Percentiles rank a stretch among this genome's conserved stretches.
Evolutionary conservation across 2,888 invertebrate species (phyloP).

Genomic region (Eucera pruinosa): DNA sequence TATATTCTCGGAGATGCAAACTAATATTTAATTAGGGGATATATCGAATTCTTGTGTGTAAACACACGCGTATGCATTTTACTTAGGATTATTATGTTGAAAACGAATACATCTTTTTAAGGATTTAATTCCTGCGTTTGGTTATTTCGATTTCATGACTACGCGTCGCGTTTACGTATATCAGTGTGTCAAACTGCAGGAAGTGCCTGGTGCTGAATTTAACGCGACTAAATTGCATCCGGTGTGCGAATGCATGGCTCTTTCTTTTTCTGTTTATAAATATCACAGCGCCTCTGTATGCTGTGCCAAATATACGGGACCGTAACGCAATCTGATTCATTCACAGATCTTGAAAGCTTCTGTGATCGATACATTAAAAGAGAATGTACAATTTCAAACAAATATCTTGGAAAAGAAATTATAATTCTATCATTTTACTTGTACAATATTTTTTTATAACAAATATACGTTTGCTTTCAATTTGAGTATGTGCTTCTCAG

Average conservation of each 20-base stretch:
- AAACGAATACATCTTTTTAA: not conserved
- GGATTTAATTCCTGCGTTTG: not conserved
- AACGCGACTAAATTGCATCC: conserved; percentile 64
- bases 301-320: conserved; percentile 11
- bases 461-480: no score
- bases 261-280: conserved; percentile 60
- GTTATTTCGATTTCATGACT: not conserved
- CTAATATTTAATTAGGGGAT: conserved; percentile 26
- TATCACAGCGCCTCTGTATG: conserved; percentile 28
- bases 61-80: not conserved
- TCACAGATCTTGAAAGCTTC: conserved; percentile 10
- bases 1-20: not conserved
- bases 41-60: not conserved
- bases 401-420: no score
- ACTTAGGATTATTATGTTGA: not conserved
- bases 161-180: conserved; percentile 24
- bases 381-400: not conserved
- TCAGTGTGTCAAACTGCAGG: conserved; percentile 48
- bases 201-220: conserved; percentile 57
- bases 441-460: no score
- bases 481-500: not conserved
- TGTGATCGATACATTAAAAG: not conserved
- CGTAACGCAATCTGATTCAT: conserved; percentile 23
- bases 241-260: conserved; percentile 38
- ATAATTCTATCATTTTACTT: no score